Evolutionary conservation across 2,797 vertebrate species (phyloP), one percentile per base, ranked within the genome.

Genomic region (Intellagama lesueurii): DNA sequence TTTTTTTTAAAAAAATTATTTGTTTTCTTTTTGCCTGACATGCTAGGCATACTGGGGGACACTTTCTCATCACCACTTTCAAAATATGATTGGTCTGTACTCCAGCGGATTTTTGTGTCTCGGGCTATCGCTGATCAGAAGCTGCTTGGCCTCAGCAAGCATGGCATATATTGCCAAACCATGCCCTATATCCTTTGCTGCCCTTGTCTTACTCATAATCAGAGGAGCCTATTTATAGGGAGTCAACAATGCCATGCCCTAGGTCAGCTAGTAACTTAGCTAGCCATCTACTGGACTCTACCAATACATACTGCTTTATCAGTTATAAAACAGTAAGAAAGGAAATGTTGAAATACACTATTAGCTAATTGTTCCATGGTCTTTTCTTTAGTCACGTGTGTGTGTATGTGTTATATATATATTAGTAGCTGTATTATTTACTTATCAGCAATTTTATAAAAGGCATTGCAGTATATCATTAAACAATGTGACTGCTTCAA

Each of bases 391-490:
- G n/a, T 78, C 2, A 7, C 8, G 52, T 64, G 60, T 64, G 0
- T 64, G 60, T 64, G 19, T 64, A 11, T 64, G 19, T 64, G 60
- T 64, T 80, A 22, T 22, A 7, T 73, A 82, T 60, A 24, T 28
- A 66, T 73, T 47, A 70, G 30, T 16, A 44, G 30, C 89, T 81
- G 56, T 81, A 19, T 60, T 70, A 44, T 64, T 22, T 24, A 47
- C 82, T 73, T 90, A 81, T 60, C 82, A 75, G 52, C 66, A 52
- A 24, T 56, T 76, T 81, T 76, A 77, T 60, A 82, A 64, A 85
- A 81, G 49, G 22, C 22, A 26, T 60, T 69, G 72, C 47, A 69
- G 26, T 79, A 66, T 30, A 66, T 66, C 73, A 72, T 70, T 83
- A 73, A 77, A 81, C 73, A 77, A 72, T 47, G 52, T 82, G 78